phyloP scores from a whole-genome alignment of 2,888 invertebrate species.

The Adelognathus sp. region DNA sequence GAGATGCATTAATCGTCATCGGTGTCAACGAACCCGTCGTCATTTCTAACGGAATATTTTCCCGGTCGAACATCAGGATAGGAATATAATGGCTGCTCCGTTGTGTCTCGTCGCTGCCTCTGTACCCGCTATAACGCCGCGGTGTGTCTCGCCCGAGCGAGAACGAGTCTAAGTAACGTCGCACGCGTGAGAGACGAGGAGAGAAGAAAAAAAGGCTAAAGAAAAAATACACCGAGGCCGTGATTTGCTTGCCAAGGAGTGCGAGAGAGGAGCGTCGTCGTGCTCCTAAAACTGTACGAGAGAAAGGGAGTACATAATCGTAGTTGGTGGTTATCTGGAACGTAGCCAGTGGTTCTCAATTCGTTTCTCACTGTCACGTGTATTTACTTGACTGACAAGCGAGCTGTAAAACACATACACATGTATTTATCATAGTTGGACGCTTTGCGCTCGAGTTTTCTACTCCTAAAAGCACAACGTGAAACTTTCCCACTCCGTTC shows the following conservation, averaged over 20 bases:
- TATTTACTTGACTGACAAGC: constrained; percentile 60
- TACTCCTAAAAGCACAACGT: constrained; percentile 1
- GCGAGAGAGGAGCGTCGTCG: neutral
- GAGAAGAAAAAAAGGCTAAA: constrained; percentile 19
- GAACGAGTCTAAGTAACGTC: no score
- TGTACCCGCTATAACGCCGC: no score
- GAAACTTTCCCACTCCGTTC: no score
- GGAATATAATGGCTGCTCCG: constrained; percentile 51
- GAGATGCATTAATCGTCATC: constrained; percentile 64
- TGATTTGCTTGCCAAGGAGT: constrained; percentile 63
- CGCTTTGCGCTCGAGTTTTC: neutral
- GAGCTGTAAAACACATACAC: constrained; percentile 8
- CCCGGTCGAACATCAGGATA: constrained; percentile 57
- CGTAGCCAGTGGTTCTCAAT: constrained; percentile 71
- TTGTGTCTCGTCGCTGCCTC: neutral
- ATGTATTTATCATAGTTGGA: neutral
- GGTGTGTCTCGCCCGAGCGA: neutral
- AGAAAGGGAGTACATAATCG: constrained; percentile 59
- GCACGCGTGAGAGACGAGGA: neutral
- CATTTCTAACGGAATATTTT: constrained; percentile 65
- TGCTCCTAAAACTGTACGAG: constrained; percentile 20
- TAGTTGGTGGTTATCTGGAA: constrained; percentile 63
- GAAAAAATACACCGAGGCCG: constrained; percentile 55
- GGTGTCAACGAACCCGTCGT: constrained; percentile 65
- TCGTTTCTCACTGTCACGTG: constrained; percentile 67